Evolutionary conservation across 2,888 invertebrate species (phyloP).

Genomic region (Brachylomia viminalis): DNA sequence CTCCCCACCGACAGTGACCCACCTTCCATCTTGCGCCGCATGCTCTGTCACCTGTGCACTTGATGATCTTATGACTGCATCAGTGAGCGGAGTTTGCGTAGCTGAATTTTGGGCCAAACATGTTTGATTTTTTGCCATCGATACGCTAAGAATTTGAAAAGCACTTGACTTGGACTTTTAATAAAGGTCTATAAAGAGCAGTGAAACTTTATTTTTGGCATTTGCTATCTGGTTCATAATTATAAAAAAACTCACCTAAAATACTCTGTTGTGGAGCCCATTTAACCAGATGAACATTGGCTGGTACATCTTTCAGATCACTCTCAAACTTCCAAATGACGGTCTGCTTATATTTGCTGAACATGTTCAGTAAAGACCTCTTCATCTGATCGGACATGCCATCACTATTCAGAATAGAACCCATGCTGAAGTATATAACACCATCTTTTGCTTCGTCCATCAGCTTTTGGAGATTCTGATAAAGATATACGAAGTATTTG

Average conservation of each 20-base stretch:
- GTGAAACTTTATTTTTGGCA: neutral
- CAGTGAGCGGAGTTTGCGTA: neutral
- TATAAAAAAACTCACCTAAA: conserved; percentile 66
- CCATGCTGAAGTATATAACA: conserved; percentile 81
- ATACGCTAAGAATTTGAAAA: neutral
- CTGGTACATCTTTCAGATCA: conserved; percentile 72
- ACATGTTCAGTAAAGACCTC: conserved; percentile 73
- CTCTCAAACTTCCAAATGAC: conserved; percentile 84
- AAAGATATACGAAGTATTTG: conserved; percentile 11
- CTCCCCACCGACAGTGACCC: neutral
- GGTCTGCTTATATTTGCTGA: conserved; percentile 77
- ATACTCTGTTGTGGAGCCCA: conserved; percentile 84
- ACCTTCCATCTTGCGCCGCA: neutral
- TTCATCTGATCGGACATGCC: conserved; percentile 76
- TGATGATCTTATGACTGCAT: neutral
- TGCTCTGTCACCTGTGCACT: neutral
- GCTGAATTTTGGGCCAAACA: neutral
- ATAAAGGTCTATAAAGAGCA: neutral
- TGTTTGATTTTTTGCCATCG: neutral
- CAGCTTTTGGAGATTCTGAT: conserved; percentile 80
- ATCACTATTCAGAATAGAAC: conserved; percentile 73
- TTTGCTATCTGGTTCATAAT: neutral
- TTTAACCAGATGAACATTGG: conserved; percentile 78
- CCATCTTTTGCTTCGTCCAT: conserved; percentile 76
- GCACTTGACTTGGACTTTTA: neutral